A percentile compares a stretch with the other conserved stretches of the same genome.
phyloP scores from a whole-genome alignment of 2,888 invertebrate species.

The Petrolisthes cinctipes region DNA sequence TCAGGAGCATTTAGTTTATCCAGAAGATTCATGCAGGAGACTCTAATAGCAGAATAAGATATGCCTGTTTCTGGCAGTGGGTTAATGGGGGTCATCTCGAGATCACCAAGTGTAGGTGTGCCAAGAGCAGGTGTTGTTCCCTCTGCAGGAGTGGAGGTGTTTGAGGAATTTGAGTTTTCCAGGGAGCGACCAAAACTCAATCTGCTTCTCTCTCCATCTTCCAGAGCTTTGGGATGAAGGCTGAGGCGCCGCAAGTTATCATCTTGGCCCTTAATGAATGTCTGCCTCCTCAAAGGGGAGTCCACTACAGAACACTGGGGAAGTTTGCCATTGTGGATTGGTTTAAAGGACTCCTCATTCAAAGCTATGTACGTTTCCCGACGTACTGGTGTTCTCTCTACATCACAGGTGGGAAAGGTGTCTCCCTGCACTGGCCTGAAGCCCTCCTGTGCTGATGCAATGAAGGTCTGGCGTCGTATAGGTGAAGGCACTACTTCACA shows the following conservation, averaged over 20 bases:
- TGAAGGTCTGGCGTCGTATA: conserved; percentile 53
- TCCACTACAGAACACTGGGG: conserved; percentile 40
- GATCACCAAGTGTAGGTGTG: neutral
- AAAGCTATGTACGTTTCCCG: conserved; percentile 56
- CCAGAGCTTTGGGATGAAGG: neutral
- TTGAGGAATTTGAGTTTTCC: conserved; percentile 28
- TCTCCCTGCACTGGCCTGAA: conserved; percentile 12
- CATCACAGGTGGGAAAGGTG: conserved; percentile 25
- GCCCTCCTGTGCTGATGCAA: conserved; percentile 10
- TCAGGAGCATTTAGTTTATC: conserved; percentile 32
- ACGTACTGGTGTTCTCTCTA: conserved; percentile 44
- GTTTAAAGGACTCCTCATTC: conserved; percentile 26
- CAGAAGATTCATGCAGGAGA: conserved; percentile 49
- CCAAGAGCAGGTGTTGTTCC: conserved; percentile 31
- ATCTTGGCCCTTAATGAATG: conserved; percentile 46
- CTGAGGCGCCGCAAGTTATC: conserved; percentile 22
- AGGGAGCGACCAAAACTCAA: neutral
- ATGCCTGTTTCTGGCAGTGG: neutral
- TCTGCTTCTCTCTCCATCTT: neutral
- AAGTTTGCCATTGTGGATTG: conserved; percentile 32
- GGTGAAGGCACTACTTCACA: conserved; percentile 47
- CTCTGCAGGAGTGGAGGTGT: conserved; percentile 41
- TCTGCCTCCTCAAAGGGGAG: conserved; percentile 54
- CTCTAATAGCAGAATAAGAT: conserved; percentile 17
- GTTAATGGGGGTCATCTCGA: conserved; percentile 32